Evolutionary conservation across 2,888 invertebrate genomes (phyloP), one percentile per base, ranked within the genome.

Genomic region (Carterocephalus palaemon): DNA sequence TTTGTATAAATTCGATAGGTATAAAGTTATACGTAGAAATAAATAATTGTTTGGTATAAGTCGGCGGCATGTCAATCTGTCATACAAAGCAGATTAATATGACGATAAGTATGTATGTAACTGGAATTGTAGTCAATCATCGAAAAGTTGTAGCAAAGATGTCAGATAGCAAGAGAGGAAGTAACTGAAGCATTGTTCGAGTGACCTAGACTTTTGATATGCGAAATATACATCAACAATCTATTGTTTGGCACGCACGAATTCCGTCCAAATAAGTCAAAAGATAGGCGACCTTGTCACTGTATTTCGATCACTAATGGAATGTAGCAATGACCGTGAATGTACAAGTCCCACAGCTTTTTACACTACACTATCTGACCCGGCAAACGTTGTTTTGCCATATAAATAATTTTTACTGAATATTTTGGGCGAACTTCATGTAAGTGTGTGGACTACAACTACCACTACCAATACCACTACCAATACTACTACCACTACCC

Each of bases 301-400:
- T 60, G 55, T 63, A 65, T 62, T 62, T 63, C 65, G 64, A 67
- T 60, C 57, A 60, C 49, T 56, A 53, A 43, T 62, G 73, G 75
- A 75, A 78, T 77, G 75, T 69, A 64, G 57, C 59, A 65, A 59
- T 62, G 75, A 57, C 74, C 78, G 63, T 76, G 74, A 71, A 64
- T 67, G 52, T 60, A 47, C 22, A 31, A 41, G 37, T 52, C 40
- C 36, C 23, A 36, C 22, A 19, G 17, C 47, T 47, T 53, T 46
- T 45, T 43, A 5, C 20, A 10, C 12, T 17, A 7, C 4, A 28
- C 10, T 4, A 13, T n/a, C n/a, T n/a, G n/a, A n/a, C n/a, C n/a
- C n/a, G n/a, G n/a, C n/a, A n/a, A n/a, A n/a, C n/a, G n/a, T n/a
- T n/a, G n/a, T n/a, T n/a, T n/a, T n/a, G n/a, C n/a, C n/a, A n/a